Base-by-base conservation (phyloP, 2,888 invertebrate species). In the Thereva unica region DNA sequence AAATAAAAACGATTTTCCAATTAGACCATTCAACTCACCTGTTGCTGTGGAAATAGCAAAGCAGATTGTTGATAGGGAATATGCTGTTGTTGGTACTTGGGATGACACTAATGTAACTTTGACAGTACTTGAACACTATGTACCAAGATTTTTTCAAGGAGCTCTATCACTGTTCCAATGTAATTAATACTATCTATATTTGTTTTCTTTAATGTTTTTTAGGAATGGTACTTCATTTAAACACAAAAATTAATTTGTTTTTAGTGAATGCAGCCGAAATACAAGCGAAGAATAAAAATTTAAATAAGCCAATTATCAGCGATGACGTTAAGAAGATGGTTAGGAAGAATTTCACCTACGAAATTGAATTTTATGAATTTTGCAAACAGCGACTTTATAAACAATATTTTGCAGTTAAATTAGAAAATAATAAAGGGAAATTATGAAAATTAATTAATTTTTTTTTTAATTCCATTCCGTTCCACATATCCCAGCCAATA, bases 301-400 rank as follows among this genome's bases (percentile, higher is more conserved):
- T 87, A 47, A 92, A 92, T 82, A 94, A 94, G 75, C 93, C 93
- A 0, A 87, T 89, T 0, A 91, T 94, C 2, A 88, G 89, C 53
- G 89, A 91, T 73, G 89, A 89, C 73, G 88, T 94, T 5, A 93
- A 91, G 77, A 88, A 91, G 47, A 86, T 93, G 68, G 89, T 95
- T n/a, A 84, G 91, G 71, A 86, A 84, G 45, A 94, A 94, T 79
- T 93, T 95, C 78, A 93, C 93, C 0, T 84, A 89, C 59, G 94
- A 95, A 82, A 91, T 93, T 9, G 93, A 95, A 73, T 93, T 94
- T 79, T 95, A 94, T 78, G 88, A 93, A 75, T 95, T 94, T 78
- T 93, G 93, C 79, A 88, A 88, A 72, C 93, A 94, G 77, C 84
- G 93, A 73, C 84, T 95, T 4, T 89, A 92, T 75, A 85, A 87